Percentiles rank a stretch among this genome's conserved stretches.
phyloP scores from a whole-genome alignment of 1,140 invertebrate genomes.

The Calosoma granatense region DNA sequence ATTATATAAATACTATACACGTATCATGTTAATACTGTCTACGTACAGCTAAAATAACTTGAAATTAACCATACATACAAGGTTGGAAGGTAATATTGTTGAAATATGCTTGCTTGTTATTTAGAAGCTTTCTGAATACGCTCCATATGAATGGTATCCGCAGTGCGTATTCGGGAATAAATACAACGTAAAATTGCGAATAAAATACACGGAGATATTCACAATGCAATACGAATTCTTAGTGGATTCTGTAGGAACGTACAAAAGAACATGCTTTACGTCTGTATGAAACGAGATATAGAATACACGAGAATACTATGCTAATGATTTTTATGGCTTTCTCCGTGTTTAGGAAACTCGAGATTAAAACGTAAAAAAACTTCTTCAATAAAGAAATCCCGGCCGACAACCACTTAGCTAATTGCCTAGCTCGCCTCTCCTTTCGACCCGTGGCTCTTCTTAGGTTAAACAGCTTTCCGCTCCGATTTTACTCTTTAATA shows the following conservation, averaged over 20 bases:
- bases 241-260: no score
- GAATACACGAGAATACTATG: background rate
- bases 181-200: background rate
- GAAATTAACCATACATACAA: no score
- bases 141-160: background rate
- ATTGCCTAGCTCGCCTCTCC: background rate
- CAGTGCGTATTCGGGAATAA: background rate
- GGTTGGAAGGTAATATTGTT: no score
- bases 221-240: no score
- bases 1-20: no score
- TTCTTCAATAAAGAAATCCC: background rate
- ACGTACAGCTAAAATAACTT: no score
- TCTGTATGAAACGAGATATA: background rate
- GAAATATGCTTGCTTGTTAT: background rate
- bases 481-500: background rate
- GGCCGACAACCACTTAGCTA: background rate
- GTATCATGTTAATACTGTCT: no score
- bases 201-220: background rate
- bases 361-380: background rate
- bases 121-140: background rate
- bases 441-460: background rate
- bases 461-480: background rate
- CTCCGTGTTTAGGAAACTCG: background rate
- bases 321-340: background rate
- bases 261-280: no score